A percentile compares a stretch with the other conserved stretches of the same genome.
phyloP scores from a whole-genome alignment of 2,113 vertebrate species.

The Chlamydotis undulata region DNA sequence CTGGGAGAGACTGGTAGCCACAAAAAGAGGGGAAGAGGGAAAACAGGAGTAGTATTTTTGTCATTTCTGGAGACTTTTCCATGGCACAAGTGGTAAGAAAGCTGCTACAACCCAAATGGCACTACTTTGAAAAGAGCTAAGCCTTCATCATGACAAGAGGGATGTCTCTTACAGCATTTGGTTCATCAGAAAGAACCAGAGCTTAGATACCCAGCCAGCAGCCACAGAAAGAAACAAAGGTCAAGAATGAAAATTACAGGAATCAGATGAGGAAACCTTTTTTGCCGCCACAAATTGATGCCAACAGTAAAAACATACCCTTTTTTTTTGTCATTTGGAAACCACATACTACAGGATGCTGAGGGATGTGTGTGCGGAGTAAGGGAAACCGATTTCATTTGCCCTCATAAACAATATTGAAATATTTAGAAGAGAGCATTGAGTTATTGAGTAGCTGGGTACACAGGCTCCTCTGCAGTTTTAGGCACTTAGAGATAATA shows the following conservation, averaged over 20 bases:
- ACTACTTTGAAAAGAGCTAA: not conserved
- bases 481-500: not conserved
- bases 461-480: not conserved
- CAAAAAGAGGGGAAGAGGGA: not conserved
- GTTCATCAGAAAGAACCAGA: not conserved
- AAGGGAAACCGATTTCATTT: not conserved
- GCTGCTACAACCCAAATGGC: not conserved
- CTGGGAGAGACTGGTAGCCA: not conserved
- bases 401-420: not conserved
- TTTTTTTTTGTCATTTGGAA: not conserved
- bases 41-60: not conserved
- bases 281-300: not conserved
- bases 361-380: rapidly evolving
- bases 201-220: not conserved
- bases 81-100: not conserved
- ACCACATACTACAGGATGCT: not conserved
- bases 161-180: not conserved
- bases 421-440: not conserved
- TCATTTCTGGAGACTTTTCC: not conserved
- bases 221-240: not conserved
- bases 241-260: not conserved
- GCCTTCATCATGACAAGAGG: not conserved
- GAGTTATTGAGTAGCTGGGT: not conserved
- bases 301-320: not conserved
- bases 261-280: not conserved